phyloP scores from a whole-genome alignment of 2,113 vertebrate genomes.

The Sula dactylatra region DNA sequence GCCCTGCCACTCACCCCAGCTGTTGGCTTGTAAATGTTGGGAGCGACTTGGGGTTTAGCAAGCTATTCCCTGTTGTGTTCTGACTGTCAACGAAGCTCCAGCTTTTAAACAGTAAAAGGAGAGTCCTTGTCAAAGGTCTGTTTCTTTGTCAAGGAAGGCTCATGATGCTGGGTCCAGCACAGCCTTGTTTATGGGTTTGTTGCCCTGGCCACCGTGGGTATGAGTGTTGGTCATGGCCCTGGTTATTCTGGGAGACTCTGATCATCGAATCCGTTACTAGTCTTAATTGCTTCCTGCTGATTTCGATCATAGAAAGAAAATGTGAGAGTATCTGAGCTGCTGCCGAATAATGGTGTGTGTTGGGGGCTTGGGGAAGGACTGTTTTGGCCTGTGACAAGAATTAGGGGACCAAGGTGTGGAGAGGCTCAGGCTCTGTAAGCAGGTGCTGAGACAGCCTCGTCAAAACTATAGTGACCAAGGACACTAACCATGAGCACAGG shows the following conservation, averaged over 20 bases:
- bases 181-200: background rate
- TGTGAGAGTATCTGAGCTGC: background rate
- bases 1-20: fast-evolving
- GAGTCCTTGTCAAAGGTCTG: background rate
- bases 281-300: background rate
- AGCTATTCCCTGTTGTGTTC: background rate
- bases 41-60: background rate
- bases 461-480: background rate
- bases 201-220: background rate
- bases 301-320: background rate
- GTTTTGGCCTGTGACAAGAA: background rate
- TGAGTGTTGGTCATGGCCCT: background rate
- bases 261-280: background rate
- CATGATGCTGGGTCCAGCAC: background rate
- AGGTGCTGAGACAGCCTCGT: background rate
- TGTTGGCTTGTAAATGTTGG: background rate
- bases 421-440: background rate
- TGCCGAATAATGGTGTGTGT: background rate
- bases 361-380: fast-evolving
- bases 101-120: background rate
- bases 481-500: fast-evolving
- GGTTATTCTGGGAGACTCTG: background rate
- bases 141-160: background rate
- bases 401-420: too few species aligned
- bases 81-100: background rate